Percentiles rank a stretch among this genome's conserved stretches.
phyloP scores from a whole-genome alignment of 2,113 vertebrate genomes.

The Cinclus mexicanus region DNA sequence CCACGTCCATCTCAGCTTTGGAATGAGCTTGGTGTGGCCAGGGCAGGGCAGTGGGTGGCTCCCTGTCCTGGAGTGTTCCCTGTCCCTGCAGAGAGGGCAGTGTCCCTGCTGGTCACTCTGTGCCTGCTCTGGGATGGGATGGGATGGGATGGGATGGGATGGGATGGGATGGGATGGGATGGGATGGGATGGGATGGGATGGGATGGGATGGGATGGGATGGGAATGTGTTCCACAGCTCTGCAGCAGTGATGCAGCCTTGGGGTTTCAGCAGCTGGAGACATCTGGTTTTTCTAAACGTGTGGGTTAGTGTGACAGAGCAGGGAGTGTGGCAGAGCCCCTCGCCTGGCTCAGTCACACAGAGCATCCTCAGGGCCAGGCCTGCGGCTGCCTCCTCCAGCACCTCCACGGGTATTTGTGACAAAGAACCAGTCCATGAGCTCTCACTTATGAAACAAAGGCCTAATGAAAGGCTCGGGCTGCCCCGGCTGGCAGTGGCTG shows the following conservation, averaged over 20 bases:
- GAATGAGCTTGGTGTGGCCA: rapidly evolving
- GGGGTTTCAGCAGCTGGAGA: not conserved
- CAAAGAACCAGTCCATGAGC: not conserved
- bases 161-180: too few relatives aligned
- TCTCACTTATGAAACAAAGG: constrained; percentile 61
- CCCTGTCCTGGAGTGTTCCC: not conserved
- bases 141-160: too few relatives aligned
- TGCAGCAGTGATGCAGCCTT: rapidly evolving
- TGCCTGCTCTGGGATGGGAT: not conserved
- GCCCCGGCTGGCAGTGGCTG: constrained; percentile 1
- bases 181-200: too few relatives aligned
- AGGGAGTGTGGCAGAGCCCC: rapidly evolving
- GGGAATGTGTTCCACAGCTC: rapidly evolving
- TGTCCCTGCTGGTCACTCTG: not conserved
- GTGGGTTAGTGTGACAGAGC: rapidly evolving
- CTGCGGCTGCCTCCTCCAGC: not conserved
- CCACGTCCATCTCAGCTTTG: not conserved
- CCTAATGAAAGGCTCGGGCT: constrained; percentile 48
- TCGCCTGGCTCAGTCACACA: not conserved
- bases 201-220: not conserved
- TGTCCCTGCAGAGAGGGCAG: not conserved
- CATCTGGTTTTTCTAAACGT: rapidly evolving
- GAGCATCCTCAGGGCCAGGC: not conserved
- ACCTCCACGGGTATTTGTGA: not conserved
- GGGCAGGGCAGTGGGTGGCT: not conserved